A percentile compares a stretch with the other conserved stretches of the same genome.
Evolutionary conservation across 2,797 vertebrate genomes (phyloP).

Genomic region (Tympanoctomys barrerae): DNA sequence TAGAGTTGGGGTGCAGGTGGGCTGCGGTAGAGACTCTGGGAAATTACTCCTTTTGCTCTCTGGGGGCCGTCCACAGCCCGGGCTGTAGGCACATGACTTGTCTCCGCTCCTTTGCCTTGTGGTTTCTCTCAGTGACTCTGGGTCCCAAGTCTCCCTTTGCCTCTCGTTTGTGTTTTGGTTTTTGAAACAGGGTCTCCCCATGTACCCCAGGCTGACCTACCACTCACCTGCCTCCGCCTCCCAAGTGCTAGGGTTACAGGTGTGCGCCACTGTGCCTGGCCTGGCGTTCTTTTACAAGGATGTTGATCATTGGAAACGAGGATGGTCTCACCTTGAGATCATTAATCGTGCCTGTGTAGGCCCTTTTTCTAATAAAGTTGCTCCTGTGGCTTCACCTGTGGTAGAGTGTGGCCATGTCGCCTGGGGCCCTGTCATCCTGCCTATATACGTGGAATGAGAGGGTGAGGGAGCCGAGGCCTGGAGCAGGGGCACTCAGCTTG

Average conservation of each 20-base stretch:
- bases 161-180: neutral
- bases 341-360: constrained; percentile 2
- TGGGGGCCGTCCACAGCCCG: too few relatives aligned
- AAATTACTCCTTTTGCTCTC: too few relatives aligned
- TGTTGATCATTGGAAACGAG: neutral
- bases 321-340: neutral
- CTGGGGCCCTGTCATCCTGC: neutral
- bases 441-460: neutral
- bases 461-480: neutral
- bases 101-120: neutral
- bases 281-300: neutral
- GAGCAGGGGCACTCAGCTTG: neutral
- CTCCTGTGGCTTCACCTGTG: neutral
- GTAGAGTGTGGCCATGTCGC: neutral
- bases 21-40: too few relatives aligned
- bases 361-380: neutral
- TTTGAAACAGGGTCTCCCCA: neutral
- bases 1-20: too few relatives aligned
- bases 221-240: neutral
- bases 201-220: neutral
- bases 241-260: neutral
- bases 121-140: neutral
- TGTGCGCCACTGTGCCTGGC: neutral
- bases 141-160: neutral
- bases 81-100: too few relatives aligned